A percentile compares a stretch with the other conserved stretches of the same genome.
phyloP scores from a whole-genome alignment of 2,797 vertebrate species.

The Dryobates pubescens region DNA sequence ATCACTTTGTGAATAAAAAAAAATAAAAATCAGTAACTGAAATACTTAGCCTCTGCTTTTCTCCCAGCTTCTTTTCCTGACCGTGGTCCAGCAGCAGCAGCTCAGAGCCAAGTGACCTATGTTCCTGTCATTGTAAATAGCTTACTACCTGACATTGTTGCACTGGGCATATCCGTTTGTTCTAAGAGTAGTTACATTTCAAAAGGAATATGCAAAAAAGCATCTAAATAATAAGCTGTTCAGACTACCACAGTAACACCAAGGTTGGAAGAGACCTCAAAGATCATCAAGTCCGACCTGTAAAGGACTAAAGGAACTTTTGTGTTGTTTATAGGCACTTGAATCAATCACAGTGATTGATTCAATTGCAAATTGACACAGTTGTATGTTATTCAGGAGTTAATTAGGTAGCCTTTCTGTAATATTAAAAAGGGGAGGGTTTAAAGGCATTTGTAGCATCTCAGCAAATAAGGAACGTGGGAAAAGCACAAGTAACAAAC shows the following conservation, averaged over 20 bases:
- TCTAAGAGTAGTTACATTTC: not conserved
- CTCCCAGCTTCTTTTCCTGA: not conserved
- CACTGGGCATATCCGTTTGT: not conserved
- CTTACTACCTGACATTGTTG: not conserved
- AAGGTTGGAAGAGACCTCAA: no score
- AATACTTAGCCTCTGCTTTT: not conserved
- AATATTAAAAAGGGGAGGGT: no score
- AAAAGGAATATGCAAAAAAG: not conserved
- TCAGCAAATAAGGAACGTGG: not conserved
- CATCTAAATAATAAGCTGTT: not conserved
- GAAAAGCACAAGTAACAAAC: not conserved
- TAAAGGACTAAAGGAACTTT: not conserved
- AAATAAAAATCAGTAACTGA: not conserved
- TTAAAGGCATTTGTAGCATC: not conserved
- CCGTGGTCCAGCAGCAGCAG: not conserved
- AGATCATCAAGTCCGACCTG: no score
- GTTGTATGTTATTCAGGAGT: not conserved
- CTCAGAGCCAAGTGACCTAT: not conserved
- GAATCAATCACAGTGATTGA: not conserved
- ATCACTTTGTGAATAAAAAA: not conserved
- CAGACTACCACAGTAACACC: not conserved
- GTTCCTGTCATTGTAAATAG: not conserved
- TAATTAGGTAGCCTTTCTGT: not conserved
- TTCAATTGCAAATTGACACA: not conserved
- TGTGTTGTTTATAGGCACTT: not conserved